Evolutionary conservation across 1,140 invertebrate species (phyloP).

Genomic region (Protaetia brevitarsis): DNA sequence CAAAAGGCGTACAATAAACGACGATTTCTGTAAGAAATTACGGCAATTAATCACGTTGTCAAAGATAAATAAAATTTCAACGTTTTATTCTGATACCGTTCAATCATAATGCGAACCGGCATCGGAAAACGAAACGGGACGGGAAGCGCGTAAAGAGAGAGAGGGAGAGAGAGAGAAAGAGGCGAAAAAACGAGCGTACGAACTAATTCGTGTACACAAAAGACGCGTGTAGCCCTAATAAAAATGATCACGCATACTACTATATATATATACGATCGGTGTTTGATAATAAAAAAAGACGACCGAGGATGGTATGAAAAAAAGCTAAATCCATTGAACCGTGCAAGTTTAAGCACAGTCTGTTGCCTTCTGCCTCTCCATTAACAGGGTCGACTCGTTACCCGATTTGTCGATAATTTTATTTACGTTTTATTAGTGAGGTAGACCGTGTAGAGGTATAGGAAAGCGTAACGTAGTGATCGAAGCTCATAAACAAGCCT

Average conservation of each 20-base stretch:
- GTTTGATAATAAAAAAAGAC: conserved; percentile 8
- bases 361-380: neutral
- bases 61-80: conserved; percentile 1
- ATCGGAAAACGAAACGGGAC: too few relatives aligned
- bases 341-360: neutral
- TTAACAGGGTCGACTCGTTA: conserved; percentile 9
- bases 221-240: conserved; percentile 7
- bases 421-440: conserved; percentile 5
- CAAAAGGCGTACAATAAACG: neutral
- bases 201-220: conserved; percentile 13
- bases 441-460: neutral
- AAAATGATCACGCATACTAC: conserved; percentile 13
- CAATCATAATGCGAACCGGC: neutral
- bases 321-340: conserved; percentile 5
- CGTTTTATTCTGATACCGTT: conserved; percentile 4
- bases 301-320: neutral
- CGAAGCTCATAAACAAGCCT: too few relatives aligned
- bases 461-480: too few relatives aligned
- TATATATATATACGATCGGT: neutral
- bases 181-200: neutral
- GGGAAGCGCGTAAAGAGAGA: neutral
- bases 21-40: conserved; percentile 2
- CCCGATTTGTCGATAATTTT: neutral
- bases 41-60: conserved; percentile 8
- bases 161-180: neutral